Conservation (phyloP, 2,797 vertebrate species). For the Falco concolor region DNA sequence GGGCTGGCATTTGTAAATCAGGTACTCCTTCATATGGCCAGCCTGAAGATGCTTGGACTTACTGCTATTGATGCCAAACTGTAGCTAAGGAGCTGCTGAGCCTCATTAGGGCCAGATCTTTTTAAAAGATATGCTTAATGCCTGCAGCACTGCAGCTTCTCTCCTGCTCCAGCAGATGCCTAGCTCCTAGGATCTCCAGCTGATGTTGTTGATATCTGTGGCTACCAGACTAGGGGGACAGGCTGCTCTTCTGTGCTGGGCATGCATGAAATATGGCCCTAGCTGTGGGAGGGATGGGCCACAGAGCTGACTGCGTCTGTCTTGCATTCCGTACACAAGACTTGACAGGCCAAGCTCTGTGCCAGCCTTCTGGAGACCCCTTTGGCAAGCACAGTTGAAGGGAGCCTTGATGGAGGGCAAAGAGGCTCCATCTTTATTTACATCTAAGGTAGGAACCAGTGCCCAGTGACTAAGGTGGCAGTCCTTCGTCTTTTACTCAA, state of each 20-base stretch:
- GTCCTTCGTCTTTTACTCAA: not conserved
- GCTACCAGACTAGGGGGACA: not conserved
- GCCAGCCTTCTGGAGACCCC: not conserved
- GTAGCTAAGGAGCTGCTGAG: not conserved
- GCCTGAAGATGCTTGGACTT: not conserved
- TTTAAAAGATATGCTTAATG: not conserved
- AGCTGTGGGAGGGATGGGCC: not conserved
- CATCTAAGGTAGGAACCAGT: not conserved
- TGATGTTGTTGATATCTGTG: not conserved
- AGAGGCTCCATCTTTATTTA: not conserved
- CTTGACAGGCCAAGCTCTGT: not conserved
- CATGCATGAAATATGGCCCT: not conserved
- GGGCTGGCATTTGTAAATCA: not conserved
- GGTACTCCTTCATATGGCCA: not conserved
- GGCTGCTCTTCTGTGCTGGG: not conserved
- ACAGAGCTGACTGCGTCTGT: not conserved
- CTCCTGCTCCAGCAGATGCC: not conserved
- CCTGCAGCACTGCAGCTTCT: not conserved
- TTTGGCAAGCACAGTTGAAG: not conserved
- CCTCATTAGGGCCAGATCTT: not conserved
- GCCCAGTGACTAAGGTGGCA: not conserved
- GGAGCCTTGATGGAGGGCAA: rapidly evolving
- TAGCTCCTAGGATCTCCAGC: not conserved
- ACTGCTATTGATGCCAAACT: not conserved
- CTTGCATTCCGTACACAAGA: rapidly evolving